Percentiles rank a stretch among this genome's conserved stretches.
Conservation (phyloP, 2,797 vertebrate genomes). For the Pseudochirops cupreus region DNA sequence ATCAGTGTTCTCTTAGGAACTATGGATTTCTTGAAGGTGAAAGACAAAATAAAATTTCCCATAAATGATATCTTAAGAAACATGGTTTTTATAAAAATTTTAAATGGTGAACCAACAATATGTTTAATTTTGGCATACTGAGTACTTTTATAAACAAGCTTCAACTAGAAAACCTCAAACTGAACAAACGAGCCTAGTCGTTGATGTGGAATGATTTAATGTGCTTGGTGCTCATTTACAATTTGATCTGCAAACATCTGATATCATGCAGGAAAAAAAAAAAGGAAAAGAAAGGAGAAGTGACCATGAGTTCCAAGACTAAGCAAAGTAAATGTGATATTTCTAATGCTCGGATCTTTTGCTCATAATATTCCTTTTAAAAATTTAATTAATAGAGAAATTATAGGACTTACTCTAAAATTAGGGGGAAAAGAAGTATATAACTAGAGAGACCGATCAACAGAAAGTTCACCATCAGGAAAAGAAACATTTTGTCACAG, state of each 20-base stretch:
- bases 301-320: conserved; percentile 25
- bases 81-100: conserved; percentile 15
- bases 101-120: conserved; percentile 54
- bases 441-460: not conserved
- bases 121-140: conserved; percentile 70
- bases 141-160: conserved; percentile 62
- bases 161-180: conserved; percentile 63
- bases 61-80: conserved; percentile 68
- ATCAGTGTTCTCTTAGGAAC: conserved; percentile 54
- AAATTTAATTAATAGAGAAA: not conserved
- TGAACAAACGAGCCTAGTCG: conserved; percentile 65
- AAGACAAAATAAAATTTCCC: conserved; percentile 69
- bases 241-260: conserved; percentile 72
- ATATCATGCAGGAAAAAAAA: conserved; percentile 55
- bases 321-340: not conserved
- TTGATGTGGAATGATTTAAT: conserved; percentile 70
- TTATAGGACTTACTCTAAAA: not conserved
- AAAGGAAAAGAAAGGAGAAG: not conserved
- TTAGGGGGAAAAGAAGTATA: not conserved
- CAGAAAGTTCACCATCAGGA: not conserved
- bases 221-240: conserved; percentile 63
- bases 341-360: not conserved
- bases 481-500: not conserved
- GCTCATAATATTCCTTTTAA: not conserved
- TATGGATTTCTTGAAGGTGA: conserved; percentile 63